Base-by-base conservation (phyloP, 2,113 vertebrate species). In the Marmota monax region DNA sequence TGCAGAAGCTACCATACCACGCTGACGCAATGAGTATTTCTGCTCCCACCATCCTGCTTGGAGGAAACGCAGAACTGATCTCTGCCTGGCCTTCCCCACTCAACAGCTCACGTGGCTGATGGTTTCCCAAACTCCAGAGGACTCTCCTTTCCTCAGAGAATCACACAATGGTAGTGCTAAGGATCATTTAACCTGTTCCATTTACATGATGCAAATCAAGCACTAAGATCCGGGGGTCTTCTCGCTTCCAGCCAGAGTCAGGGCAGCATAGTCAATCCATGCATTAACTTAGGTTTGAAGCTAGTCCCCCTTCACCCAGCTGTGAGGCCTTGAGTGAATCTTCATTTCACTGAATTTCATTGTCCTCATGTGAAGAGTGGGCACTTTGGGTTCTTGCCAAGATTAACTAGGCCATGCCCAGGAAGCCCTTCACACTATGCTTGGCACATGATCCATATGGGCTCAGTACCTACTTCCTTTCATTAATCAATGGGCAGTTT, bases 281-380 rank as follows among this genome's bases (percentile, higher is more conserved):
- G 53, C 63, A 61, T 16, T 69, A n/a, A 39, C 37, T 25, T 3
- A 16, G 61, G 12, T 42, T 34, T 58, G 73, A 63, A 53, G 27
- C 22, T 23, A 48, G 4, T 23, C 25, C n/a, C 88, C 20, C 32
- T 67, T n/a, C 13, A 6, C 17, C 22, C 61, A 61, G 45, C 2
- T 42, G 2, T 27, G 39, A 29, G n/a, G 61, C 53, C 22, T 53
- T 39, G 34, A 74, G 39, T 14, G 74, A 76, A 39, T 0, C 61
- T 88, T 67, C n/a, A 17, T 58, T 91, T 93, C 82, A 86, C 56
- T 3, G 14, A 88, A 78, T 34, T 56, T 89, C 61, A 73, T 29
- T 7, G 63, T 78, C 83, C 70, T 76, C 27, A 34, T 77, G 56
- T 88, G 76, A 84, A 80, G 77, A 93, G 45, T n/a, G 51, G 51